Evolutionary conservation across 1,140 invertebrate species (phyloP).

Genomic region (Drosophila truncata): DNA sequence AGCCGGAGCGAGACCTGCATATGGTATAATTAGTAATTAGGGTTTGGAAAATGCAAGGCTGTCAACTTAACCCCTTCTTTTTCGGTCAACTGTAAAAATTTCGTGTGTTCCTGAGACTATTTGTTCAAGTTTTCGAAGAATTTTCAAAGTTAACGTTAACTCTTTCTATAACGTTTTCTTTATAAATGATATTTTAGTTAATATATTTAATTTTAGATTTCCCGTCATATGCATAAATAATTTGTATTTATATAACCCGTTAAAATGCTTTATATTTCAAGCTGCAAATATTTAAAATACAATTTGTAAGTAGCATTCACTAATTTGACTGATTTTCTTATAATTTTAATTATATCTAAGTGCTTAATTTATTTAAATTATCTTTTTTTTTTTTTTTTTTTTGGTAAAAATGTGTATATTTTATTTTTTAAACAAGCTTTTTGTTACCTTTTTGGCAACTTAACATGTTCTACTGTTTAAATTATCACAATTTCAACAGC

Average conservation of each 20-base stretch:
- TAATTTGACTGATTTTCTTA: background rate
- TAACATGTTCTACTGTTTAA: no score
- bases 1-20: conserved; percentile 5
- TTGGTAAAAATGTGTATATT: no score
- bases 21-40: conserved; percentile 31
- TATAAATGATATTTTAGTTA: background rate
- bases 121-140: background rate
- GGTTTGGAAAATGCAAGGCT: conserved; percentile 8
- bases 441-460: no score
- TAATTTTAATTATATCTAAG: background rate
- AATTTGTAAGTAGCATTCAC: background rate
- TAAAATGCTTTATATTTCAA: rapidly evolving
- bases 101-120: background rate
- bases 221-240: background rate
- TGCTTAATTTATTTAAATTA: background rate
- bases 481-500: background rate
- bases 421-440: no score
- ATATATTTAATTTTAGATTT: background rate
- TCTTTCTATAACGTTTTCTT: no score
- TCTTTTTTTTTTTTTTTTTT: no score
- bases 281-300: background rate
- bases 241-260: background rate
- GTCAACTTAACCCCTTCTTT: background rate
- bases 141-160: no score
- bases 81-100: conserved; percentile 1